Base-by-base conservation (phyloP, 1,140 invertebrate genomes). In the Drosophila bipectinata region DNA sequence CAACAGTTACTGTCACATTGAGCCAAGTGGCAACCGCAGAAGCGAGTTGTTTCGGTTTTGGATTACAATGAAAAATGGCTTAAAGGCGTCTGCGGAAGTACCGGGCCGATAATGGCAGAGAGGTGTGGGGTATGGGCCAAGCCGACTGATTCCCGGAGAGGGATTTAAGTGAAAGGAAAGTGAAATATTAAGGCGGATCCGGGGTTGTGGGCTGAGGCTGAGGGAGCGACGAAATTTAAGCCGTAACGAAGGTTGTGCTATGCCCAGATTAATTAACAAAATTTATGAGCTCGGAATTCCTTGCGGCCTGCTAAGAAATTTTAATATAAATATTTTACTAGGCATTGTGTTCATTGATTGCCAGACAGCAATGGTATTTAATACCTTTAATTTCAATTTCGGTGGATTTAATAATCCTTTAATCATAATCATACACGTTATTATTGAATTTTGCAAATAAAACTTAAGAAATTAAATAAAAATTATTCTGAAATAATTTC, bases 61-160 rank as follows among this genome's bases (percentile, higher is more conserved):
- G 51, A 76, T 76, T 76, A 76, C 72, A 76, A 68, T 76, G 72
- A 76, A 75, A 68, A 60, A 76, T 76, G 73, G 73, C 61, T 57
- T 15, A 28, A 73, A 66, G 72, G 72, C 72, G 72, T 58, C 61
- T 59, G 55, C 72, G 72, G 72, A 75, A 75, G 53, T 75, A 61
- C 53, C 54, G 30, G 34, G 18, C 39, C 61, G 28, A 74, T 74
- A 74, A 74, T 74, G 71, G 74, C 64, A 45, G 54, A 71, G 52
- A 37, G 72, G 48, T 34, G 45, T 28, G 49, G 12, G 18, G 18
- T 21, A 10, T n/a, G 10, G 7, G 0, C 9, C 49, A 52, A 51
- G 44, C 32, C 21, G 48, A 34, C 14, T 18, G 41, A 74, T 41
- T 49, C 63, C 44, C 54, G 67, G 12, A n/a, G 67, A 48, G 39